These are phyloP conservation scores for Vulpes vulpes DNA, from an alignment of 2,113 vertebrate species.

Conservation along the genomic window DNA sequence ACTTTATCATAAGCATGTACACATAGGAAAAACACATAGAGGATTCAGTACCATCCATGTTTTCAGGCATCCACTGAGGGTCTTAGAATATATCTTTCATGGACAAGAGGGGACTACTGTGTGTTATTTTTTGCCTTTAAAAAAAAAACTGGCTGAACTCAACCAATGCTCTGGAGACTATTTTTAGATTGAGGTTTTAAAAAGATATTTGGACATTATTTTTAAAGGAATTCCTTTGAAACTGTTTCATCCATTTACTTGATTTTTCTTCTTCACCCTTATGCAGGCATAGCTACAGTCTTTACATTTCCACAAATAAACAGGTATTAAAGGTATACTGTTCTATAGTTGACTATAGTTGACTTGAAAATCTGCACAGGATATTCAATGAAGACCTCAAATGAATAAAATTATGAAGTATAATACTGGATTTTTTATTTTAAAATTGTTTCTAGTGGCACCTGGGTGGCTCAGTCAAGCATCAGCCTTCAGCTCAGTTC, in stretches of 20 bases:
- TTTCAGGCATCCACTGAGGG: background rate
- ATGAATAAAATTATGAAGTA: background rate
- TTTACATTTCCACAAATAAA: background rate
- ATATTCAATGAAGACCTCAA: background rate
- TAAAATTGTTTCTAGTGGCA: background rate
- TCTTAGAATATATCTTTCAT: background rate
- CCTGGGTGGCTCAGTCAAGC: background rate
- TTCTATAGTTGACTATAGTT: background rate
- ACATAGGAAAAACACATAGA: background rate
- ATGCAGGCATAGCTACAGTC: background rate
- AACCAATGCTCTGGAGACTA: background rate
- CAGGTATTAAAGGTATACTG: background rate
- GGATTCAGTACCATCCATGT: background rate
- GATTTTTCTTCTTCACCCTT: background rate
- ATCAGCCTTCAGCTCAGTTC: background rate
- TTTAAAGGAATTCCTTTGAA: background rate
- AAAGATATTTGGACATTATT: background rate
- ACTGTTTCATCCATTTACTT: background rate
- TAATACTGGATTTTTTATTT: background rate
- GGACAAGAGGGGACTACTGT: background rate
- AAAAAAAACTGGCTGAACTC: background rate
- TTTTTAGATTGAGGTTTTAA: background rate
- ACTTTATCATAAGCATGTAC: background rate
- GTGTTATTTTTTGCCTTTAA: background rate
- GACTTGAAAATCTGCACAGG: background rate